Percentiles rank a stretch among this genome's conserved stretches.
These are phyloP conservation scores for Chauna torquata DNA, from an alignment of 2,113 vertebrate species.

Conservation along the genomic window DNA sequence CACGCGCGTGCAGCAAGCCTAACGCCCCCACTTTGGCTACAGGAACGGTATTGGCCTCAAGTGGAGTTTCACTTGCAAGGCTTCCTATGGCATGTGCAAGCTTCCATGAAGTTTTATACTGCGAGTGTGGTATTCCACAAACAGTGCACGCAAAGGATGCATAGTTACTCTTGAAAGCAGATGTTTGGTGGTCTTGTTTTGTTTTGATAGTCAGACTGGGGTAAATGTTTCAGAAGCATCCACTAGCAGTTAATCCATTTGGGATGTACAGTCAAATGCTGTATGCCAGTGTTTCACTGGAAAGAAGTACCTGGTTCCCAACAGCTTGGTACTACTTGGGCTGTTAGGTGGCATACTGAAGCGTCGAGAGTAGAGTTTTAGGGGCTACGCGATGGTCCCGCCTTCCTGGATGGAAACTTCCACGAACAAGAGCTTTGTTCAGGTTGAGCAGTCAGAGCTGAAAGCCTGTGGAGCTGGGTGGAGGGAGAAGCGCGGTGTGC, in stretches of 20 bases:
- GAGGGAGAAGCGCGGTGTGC: not conserved
- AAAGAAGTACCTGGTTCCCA: not conserved
- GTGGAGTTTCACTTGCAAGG: too few species aligned
- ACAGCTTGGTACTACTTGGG: too few species aligned
- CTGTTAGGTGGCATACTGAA: too few species aligned
- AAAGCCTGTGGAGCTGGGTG: not conserved
- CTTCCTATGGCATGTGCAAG: too few species aligned
- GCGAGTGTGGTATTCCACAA: too few species aligned
- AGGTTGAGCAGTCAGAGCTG: not conserved
- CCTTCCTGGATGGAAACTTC: not conserved
- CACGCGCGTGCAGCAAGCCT: accelerated
- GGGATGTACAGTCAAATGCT: not conserved
- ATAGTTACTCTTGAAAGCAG: not conserved
- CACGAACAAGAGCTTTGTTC: too few species aligned
- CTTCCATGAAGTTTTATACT: too few species aligned
- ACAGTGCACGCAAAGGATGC: too few species aligned
- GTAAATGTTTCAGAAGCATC: not conserved
- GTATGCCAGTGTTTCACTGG: not conserved
- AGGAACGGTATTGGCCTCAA: not conserved
- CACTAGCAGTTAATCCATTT: too few species aligned
- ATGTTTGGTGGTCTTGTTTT: not conserved
- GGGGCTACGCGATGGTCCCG: not conserved
- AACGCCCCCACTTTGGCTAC: not conserved
- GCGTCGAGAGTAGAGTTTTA: not conserved
- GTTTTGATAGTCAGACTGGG: not conserved